Percentiles rank a stretch among this genome's conserved stretches.
These are phyloP conservation scores for Momotus momota DNA, from an alignment of 2,797 vertebrate species.

Conservation along the genomic window DNA sequence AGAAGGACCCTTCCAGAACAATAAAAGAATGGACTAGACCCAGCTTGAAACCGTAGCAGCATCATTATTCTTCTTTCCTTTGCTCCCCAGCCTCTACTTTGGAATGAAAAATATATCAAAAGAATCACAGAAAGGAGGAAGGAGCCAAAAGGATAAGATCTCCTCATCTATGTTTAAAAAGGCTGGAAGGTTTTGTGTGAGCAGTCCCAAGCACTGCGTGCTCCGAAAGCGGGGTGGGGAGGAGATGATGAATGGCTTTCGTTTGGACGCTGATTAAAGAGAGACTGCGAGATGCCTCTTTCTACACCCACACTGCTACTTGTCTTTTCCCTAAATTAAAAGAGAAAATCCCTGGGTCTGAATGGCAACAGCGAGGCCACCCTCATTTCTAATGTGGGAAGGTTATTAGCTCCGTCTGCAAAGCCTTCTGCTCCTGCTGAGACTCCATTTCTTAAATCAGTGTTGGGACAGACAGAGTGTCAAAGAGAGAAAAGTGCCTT, in stretches of 20 bases:
- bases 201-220: not conserved
- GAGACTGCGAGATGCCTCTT: not conserved
- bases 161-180: slow-evolving; percentile 57
- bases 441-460: not conserved
- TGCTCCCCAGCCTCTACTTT: not conserved
- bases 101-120: slow-evolving; percentile 14
- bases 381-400: not conserved
- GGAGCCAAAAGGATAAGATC: not conserved
- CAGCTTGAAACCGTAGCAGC: not conserved
- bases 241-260: slow-evolving; percentile 14
- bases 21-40: not conserved
- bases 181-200: not conserved
- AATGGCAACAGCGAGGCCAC: not conserved
- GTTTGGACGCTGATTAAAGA: slow-evolving; percentile 39
- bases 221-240: not conserved
- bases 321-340: not conserved
- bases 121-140: not conserved
- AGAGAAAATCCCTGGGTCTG: not conserved
- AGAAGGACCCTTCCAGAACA: not conserved
- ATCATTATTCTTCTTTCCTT: not conserved
- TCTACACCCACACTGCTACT: not conserved
- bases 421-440: not conserved
- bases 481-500: not conserved
- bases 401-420: not conserved
- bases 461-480: not conserved